phyloP scores from a whole-genome alignment of 1,140 invertebrate species.

The Drosophila subobscura region DNA sequence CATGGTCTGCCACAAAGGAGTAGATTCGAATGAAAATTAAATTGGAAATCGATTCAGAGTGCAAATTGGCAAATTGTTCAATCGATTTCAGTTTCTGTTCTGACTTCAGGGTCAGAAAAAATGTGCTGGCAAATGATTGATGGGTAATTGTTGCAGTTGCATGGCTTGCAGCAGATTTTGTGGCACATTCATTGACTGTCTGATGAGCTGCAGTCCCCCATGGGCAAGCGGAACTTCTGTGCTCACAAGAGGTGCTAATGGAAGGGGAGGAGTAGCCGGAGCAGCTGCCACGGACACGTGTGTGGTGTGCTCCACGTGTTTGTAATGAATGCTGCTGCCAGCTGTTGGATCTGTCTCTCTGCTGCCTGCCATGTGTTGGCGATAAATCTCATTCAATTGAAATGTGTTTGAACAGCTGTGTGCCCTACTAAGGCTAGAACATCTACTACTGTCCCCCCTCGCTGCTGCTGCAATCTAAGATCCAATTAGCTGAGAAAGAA shows the following conservation, averaged over 20 bases:
- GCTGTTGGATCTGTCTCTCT: conserved; percentile 46
- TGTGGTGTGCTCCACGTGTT: conserved; percentile 10
- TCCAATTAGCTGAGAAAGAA: conserved; percentile 61
- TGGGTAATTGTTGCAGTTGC: no score
- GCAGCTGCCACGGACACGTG: no score
- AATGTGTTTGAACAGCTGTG: conserved; percentile 68
- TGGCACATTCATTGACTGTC: no score
- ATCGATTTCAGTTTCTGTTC: conserved; percentile 16
- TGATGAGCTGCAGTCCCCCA: no score
- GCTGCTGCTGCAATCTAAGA: conserved; percentile 55
- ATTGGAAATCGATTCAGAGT: conserved; percentile 16
- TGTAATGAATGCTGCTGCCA: conserved; percentile 62
- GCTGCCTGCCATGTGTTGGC: conserved; percentile 20
- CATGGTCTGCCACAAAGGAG: conserved; percentile 14
- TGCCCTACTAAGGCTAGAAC: conserved; percentile 50
- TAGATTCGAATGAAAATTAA: conserved; percentile 13
- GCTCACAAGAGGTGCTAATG: no score
- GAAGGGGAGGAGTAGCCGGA: no score
- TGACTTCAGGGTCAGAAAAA: no score
- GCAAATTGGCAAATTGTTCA: conserved; percentile 46
- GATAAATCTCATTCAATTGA: conserved; percentile 46
- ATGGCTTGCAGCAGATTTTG: no score
- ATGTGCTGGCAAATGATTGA: background rate
- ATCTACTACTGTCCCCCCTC: background rate
- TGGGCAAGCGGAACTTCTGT: no score